Percentiles rank a stretch among this genome's conserved stretches.
These are phyloP conservation scores for Trichogramma evanescens DNA, from an alignment of 2,888 invertebrate genomes.

Conservation along the genomic window DNA sequence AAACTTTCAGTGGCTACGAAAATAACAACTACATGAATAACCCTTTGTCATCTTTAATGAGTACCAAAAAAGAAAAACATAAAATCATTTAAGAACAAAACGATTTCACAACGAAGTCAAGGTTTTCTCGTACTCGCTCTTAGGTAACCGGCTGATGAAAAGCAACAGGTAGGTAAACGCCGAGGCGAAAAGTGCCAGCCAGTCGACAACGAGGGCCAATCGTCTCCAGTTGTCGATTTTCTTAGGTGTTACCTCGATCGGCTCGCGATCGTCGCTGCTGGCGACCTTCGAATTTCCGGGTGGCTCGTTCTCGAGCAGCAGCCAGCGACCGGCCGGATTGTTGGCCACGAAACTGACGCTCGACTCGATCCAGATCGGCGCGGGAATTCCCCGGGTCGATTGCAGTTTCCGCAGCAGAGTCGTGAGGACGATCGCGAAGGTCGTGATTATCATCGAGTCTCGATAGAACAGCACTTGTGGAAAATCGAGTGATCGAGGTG, in stretches of 20 bases:
- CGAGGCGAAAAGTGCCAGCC: conserved; percentile 32
- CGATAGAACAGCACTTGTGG: conserved; percentile 37
- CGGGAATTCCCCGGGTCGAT: conserved; percentile 23
- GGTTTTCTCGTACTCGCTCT: not conserved
- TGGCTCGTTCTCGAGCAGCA: conserved; percentile 25
- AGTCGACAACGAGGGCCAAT: conserved; percentile 36
- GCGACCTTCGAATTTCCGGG: conserved; percentile 17
- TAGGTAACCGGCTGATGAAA: conserved; percentile 16
- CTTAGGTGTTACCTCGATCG: conserved; percentile 10
- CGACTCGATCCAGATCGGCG: conserved; percentile 35
- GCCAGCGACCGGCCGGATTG: conserved; percentile 30
- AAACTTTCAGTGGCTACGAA: too few species aligned
- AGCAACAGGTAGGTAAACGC: conserved; percentile 34
- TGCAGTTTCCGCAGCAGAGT: conserved; percentile 37
- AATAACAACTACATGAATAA: too few species aligned
- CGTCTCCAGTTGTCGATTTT: conserved; percentile 29
- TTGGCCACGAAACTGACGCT: conserved; percentile 29
- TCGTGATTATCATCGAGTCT: conserved; percentile 35
- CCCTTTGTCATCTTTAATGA: too few species aligned
- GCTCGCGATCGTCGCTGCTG: not conserved
- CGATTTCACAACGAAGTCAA: too few species aligned
- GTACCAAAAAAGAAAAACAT: too few species aligned
- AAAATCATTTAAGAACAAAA: too few species aligned
- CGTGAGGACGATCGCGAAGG: conserved; percentile 36
- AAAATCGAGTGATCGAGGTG: not conserved